Base-by-base conservation (phyloP, 2,797 vertebrate genomes). In the Enteromius viviparus region DNA sequence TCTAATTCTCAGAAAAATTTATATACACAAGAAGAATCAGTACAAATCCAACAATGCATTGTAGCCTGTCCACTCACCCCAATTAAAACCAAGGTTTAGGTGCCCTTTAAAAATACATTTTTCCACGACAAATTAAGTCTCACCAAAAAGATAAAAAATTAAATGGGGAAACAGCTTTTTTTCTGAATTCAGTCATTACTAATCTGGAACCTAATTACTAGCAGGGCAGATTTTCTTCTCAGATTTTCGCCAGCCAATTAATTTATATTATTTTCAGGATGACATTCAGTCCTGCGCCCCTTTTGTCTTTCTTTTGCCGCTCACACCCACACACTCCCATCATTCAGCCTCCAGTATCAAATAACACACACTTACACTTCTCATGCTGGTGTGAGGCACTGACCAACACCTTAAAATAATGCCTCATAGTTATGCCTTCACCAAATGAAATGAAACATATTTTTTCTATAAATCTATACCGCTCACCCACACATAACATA, bases 191-290 rank as follows among this genome's bases (percentile, higher is more conserved):
- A 90, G 89, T 92, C 93, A 93, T 93, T 89, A 91, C 89, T 91
- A 93, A 93, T 90, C 91, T 82, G 51, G 37, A 89, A 90, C 90
- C 92, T 91, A 91, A 93, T 94, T 95, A 94, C 89, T 87, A 91
- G 90, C 85, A 81, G 89, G 85, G 87, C 87, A 91, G 90, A 92
- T 91, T 92, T 90, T 91, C 89, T 89, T 87, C 84, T 90, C 91
- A 91, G 92, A 94, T 93, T 92, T 92, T 88, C 89, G 91, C 89
- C 89, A 89, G 90, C 88, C 90, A 91, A 92, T 94, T 92, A 93
- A 92, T 94, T 93, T 88, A 92, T 91, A 89, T 93, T 94, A 93
- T 92, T 93, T 94, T 88, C 89, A 92, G 85, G 89, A 82, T 94
- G 91, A 92, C 92, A 92, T 92, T 93, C 89, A 92, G 81, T 87